Evolutionary conservation across 2,888 invertebrate genomes (phyloP).

Genomic region (Acanthoscelides obtectus): DNA sequence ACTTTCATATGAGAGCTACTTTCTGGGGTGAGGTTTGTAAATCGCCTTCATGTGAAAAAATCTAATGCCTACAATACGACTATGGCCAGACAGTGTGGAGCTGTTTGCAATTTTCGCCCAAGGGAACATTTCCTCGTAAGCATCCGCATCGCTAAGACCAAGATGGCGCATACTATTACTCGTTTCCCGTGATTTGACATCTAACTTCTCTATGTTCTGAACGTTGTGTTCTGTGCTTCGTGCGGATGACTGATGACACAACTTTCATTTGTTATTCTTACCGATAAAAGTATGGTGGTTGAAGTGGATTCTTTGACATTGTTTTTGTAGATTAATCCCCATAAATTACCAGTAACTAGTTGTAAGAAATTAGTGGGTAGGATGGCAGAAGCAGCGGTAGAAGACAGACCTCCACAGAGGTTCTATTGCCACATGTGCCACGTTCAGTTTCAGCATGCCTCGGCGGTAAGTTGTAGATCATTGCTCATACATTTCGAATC

Average conservation of each 20-base stretch:
- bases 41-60: too few relatives aligned
- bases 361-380: constrained; percentile 10
- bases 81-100: too few relatives aligned
- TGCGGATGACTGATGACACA: neutral
- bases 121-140: too few relatives aligned
- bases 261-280: neutral
- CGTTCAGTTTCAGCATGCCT: constrained; percentile 74
- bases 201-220: too few relatives aligned
- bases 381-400: constrained; percentile 66
- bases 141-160: too few relatives aligned
- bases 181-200: too few relatives aligned
- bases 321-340: constrained; percentile 18
- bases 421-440: constrained; percentile 93
- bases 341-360: constrained; percentile 14
- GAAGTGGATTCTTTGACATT: constrained; percentile 18
- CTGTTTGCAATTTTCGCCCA: too few relatives aligned
- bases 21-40: too few relatives aligned
- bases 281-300: constrained; percentile 25
- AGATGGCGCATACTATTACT: too few relatives aligned
- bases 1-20: too few relatives aligned
- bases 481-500: neutral
- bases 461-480: constrained; percentile 58
- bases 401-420: constrained; percentile 62
- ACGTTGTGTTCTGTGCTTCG: too few relatives aligned
- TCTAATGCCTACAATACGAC: too few relatives aligned